A percentile compares a stretch with the other conserved stretches of the same genome.
phyloP scores from a whole-genome alignment of 2,113 vertebrate species.

The Pelusios castaneus region DNA sequence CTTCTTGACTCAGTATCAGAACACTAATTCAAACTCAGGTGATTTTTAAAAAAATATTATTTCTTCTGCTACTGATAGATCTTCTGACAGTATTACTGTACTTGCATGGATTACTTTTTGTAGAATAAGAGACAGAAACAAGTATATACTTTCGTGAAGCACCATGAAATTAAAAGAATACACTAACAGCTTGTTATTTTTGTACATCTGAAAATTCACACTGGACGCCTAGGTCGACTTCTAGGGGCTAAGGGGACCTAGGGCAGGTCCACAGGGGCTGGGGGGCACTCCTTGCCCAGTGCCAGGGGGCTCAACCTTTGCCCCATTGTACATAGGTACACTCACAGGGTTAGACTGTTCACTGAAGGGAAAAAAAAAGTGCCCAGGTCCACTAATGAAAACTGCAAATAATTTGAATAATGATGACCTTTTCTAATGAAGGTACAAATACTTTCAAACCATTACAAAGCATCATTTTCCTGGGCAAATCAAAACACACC shows the following conservation, averaged over 20 bases:
- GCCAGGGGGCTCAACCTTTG: too few species aligned
- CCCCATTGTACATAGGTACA: too few species aligned
- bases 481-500: conserved; percentile 4
- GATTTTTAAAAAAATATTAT: neutral
- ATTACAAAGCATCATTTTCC: neutral
- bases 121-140: neutral
- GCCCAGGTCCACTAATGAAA: neutral
- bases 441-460: conserved; percentile 38
- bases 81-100: neutral
- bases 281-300: too few species aligned
- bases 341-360: conserved; percentile 1
- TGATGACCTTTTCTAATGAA: conserved; percentile 44
- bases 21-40: neutral
- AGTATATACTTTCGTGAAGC: neutral
- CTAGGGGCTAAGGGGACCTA: too few species aligned
- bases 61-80: neutral
- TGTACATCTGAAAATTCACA: neutral
- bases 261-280: too few species aligned
- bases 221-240: too few species aligned
- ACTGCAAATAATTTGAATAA: conserved; percentile 58
- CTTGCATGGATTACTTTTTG: neutral
- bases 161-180: neutral
- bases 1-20: neutral
- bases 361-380: too few species aligned
- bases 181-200: neutral